Evolutionary conservation across 2,113 vertebrate genomes (phyloP).

Genomic region (Hippocampus abdominalis): DNA sequence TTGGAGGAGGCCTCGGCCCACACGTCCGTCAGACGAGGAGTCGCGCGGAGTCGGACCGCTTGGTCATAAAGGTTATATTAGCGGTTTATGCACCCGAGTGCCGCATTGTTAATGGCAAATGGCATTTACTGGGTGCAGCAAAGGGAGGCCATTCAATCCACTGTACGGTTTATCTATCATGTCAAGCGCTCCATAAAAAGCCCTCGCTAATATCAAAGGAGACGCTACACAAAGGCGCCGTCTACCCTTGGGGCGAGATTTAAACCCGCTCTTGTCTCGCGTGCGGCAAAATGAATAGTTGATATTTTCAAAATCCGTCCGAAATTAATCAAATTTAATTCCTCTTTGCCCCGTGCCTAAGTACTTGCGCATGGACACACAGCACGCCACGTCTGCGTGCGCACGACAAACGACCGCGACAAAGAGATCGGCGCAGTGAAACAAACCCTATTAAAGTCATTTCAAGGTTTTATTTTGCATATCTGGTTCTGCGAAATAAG

Average conservation of each 20-base stretch:
- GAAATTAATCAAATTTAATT: slow-evolving; percentile 71
- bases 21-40: slow-evolving; percentile 57
- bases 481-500: slow-evolving; percentile 49
- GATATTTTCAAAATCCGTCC: slow-evolving; percentile 66
- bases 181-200: slow-evolving; percentile 74
- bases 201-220: slow-evolving; percentile 71
- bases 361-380: slow-evolving; percentile 51
- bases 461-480: slow-evolving; percentile 50
- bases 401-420: slow-evolving; percentile 31
- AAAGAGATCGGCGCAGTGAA: slow-evolving; percentile 43
- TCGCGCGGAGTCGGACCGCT: slow-evolving; percentile 55
- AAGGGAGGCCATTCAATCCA: slow-evolving; percentile 68
- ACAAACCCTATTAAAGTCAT: slow-evolving; percentile 63
- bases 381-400: slow-evolving; percentile 18
- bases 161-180: slow-evolving; percentile 76
- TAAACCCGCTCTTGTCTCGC: slow-evolving; percentile 66
- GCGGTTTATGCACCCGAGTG: slow-evolving; percentile 71
- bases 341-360: slow-evolving; percentile 58
- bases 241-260: slow-evolving; percentile 64
- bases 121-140: slow-evolving; percentile 70
- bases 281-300: slow-evolving; percentile 69
- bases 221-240: slow-evolving; percentile 65
- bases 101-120: slow-evolving; percentile 75
- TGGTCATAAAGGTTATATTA: slow-evolving; percentile 74
- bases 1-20: slow-evolving; percentile 47